These are phyloP conservation scores for Xestia xanthographa DNA, from an alignment of 2,888 invertebrate species.

Conservation along the genomic window DNA sequence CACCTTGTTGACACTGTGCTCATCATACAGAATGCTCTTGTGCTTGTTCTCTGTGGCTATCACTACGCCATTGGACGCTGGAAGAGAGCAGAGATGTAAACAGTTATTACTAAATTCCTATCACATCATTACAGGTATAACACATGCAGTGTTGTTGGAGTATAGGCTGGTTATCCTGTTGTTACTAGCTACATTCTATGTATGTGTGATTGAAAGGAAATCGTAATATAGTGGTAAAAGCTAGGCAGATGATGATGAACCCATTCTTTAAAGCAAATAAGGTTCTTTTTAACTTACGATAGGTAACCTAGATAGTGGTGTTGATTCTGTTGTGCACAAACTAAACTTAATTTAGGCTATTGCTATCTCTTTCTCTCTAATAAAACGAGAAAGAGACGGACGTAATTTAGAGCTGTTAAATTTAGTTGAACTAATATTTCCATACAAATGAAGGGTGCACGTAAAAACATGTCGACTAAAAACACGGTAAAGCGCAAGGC, in stretches of 20 bases:
- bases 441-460: too few species aligned
- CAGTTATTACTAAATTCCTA: background rate
- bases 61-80: conserved; percentile 99
- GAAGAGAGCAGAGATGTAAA: conserved; percentile 62
- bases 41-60: conserved; percentile 99
- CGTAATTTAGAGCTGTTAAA: too few species aligned
- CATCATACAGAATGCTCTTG: conserved; percentile 98
- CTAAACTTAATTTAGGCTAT: too few species aligned
- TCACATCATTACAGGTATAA: background rate
- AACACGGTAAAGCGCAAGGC: too few species aligned
- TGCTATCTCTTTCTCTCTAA: too few species aligned
- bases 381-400: too few species aligned
- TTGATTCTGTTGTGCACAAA: too few species aligned
- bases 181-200: background rate
- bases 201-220: background rate
- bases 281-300: too few species aligned
- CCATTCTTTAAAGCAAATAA: background rate
- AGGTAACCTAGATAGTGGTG: too few species aligned
- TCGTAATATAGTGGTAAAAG: background rate
- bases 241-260: background rate
- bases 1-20: conserved; percentile 98
- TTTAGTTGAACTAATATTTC: too few species aligned
- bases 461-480: too few species aligned
- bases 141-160: background rate
- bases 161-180: background rate